Evolutionary conservation across 1,140 invertebrate genomes (phyloP).

Genomic region (Dysdera silvatica): DNA sequence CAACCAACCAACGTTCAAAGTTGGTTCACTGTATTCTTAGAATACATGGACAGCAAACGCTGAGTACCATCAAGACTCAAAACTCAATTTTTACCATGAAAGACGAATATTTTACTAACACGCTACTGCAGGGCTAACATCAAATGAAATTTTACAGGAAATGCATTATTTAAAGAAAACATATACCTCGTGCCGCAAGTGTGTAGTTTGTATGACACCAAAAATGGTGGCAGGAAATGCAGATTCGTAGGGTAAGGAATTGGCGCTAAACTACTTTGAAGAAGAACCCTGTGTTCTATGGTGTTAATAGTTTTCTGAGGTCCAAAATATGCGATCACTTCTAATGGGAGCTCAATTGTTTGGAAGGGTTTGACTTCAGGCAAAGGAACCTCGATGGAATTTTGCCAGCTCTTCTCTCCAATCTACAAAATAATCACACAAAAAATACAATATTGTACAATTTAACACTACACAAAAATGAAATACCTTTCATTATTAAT

Average conservation of each 20-base stretch:
- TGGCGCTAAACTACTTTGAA: slow-evolving; percentile 7
- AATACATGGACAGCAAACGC: no score
- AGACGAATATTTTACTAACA: no score
- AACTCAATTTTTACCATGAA: no score
- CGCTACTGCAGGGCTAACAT: no score
- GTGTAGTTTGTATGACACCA: slow-evolving; percentile 65
- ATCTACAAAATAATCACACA: neutral
- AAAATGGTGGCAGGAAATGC: slow-evolving; percentile 72
- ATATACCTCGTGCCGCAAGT: slow-evolving; percentile 68
- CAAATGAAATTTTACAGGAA: slow-evolving; percentile 2
- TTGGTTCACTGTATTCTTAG: no score
- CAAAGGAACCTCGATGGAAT: slow-evolving; percentile 39
- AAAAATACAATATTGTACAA: no score
- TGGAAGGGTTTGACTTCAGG: slow-evolving; percentile 60
- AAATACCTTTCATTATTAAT: no score
- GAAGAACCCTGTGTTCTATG: slow-evolving; percentile 60
- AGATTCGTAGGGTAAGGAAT: slow-evolving; percentile 49
- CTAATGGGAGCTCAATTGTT: slow-evolving; percentile 53
- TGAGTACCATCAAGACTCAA: no score
- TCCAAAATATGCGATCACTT: slow-evolving; percentile 61
- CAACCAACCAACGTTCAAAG: no score
- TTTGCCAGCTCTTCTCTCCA: neutral
- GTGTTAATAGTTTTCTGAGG: slow-evolving; percentile 56
- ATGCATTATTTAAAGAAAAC: neutral
- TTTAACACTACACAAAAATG: no score